Evolutionary conservation across 2,113 vertebrate species (phyloP), one percentile per base, ranked within the genome.

Genomic region (Bettongia penicillata): DNA sequence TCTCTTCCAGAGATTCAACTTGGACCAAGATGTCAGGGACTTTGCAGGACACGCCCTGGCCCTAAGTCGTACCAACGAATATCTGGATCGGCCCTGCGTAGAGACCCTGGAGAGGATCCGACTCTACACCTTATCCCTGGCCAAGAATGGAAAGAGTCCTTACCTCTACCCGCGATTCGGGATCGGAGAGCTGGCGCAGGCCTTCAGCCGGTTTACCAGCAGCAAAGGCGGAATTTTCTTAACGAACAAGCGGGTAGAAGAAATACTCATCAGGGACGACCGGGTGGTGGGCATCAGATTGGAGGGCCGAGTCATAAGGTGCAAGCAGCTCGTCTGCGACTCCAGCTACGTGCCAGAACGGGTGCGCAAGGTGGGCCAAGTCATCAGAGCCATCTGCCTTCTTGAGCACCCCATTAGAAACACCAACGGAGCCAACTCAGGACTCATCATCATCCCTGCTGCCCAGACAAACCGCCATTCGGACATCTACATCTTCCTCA

Each of bases 221-320:
- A 99, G 99, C 98, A 99, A 99, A 9, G 99, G 99, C 90, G 99
- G 99, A 37, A 99, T 99, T 26, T 99, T 99, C 98, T 99, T 99
- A 99, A 98, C 99, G 95, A 99, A 99, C 98, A 99, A 99, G 95
- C 99, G 99, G 0, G 99, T 99, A 97, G 99, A 99, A 16, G 99
- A 99, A 98, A 99, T 99, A 5, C 99, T 99, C 93, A 98, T 99
- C 98, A 99, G 99, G 94, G 98, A 97, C 0, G 99, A 98, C 0
- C 98, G 98, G 10, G 99, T 99, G 91, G 91, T 99, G 2, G 99
- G 99, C 93, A 99, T 99, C 89, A 99, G 99, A 92, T 99, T 99
- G 12, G 99, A 99, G 97, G 99, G 99, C 93, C 99, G 99, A 99
- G 99, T 99, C 98, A 68, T 91, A 22, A n/a, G 16, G 3, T 47